Percentiles rank a stretch among this genome's conserved stretches.
Conservation (phyloP, 2,113 vertebrate species). For the Anguilla japonica region DNA sequence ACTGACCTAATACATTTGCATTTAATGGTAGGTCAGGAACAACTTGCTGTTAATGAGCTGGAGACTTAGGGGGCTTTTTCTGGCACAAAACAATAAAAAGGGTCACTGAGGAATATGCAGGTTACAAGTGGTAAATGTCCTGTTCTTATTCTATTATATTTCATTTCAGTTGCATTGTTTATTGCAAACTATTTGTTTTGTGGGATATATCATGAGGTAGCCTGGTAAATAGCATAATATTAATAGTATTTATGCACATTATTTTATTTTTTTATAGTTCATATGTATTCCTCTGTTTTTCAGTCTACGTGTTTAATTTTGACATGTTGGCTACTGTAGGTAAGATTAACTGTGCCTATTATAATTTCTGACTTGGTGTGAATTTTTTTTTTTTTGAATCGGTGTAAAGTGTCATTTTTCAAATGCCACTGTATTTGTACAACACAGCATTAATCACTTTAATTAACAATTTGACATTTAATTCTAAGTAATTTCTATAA, state of each 20-base stretch:
- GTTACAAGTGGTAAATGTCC: neutral
- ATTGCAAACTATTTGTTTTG: neutral
- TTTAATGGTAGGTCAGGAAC: no score
- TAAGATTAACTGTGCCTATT: constrained; percentile 71
- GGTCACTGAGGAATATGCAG: no score
- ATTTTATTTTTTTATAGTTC: neutral
- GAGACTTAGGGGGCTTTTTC: no score
- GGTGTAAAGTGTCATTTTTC: constrained; percentile 64
- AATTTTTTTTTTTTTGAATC: constrained; percentile 55
- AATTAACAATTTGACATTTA: constrained; percentile 73
- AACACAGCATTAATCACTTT: constrained; percentile 71
- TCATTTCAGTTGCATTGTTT: neutral
- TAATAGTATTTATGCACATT: neutral
- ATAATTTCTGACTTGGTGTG: constrained; percentile 61
- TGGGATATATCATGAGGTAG: neutral
- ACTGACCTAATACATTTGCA: no score
- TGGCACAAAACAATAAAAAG: no score
- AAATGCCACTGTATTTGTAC: constrained; percentile 55
- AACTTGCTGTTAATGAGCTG: no score
- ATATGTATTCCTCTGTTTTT: neutral
- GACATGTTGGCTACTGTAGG: constrained; percentile 35
- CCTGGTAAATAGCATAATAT: neutral
- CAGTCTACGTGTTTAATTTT: constrained; percentile 42
- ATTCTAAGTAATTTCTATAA: constrained; percentile 76
- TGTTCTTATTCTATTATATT: neutral